A percentile compares a stretch with the other conserved stretches of the same genome.
Evolutionary conservation across 2,797 vertebrate genomes (phyloP).

Genomic region (Pampus argenteus): DNA sequence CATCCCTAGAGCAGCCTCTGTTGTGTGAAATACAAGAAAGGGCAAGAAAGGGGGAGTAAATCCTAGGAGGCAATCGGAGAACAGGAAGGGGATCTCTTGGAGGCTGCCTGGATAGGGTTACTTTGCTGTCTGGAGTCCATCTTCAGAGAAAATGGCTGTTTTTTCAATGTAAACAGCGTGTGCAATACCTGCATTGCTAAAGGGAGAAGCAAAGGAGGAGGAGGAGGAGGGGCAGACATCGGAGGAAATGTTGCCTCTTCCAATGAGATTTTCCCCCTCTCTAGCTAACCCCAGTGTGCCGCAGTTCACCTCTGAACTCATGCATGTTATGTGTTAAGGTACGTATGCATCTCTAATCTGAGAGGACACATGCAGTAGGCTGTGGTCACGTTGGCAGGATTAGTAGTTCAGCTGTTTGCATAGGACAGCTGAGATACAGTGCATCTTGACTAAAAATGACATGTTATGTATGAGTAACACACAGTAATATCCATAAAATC

Average conservation of each 20-base stretch:
- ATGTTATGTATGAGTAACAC: conserved; percentile 26
- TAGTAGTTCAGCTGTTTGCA: conserved; percentile 64
- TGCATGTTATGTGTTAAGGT: conserved; percentile 73
- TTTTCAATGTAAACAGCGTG: conserved; percentile 77
- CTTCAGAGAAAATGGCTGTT: conserved; percentile 71
- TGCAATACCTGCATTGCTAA: conserved; percentile 76
- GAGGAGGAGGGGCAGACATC: conserved; percentile 70
- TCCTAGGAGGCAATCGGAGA: conserved; percentile 60
- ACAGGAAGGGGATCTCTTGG: conserved; percentile 53
- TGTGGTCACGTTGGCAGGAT: conserved; percentile 72
- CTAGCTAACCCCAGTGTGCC: conserved; percentile 55
- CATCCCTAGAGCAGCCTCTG: conserved; percentile 81
- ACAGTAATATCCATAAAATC: conserved; percentile 19
- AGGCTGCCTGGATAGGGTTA: conserved; percentile 53
- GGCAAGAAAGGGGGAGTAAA: conserved; percentile 60
- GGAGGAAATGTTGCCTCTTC: conserved; percentile 74
- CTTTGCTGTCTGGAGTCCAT: conserved; percentile 51
- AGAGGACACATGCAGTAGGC: conserved; percentile 59
- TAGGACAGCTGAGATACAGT: conserved; percentile 49
- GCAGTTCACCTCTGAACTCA: conserved; percentile 64
- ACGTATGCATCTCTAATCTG: conserved; percentile 72
- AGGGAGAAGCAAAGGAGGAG: conserved; percentile 67
- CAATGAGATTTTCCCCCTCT: conserved; percentile 68
- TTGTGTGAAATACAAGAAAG: conserved; percentile 80
- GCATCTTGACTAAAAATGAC: conserved; percentile 62